Conservation (phyloP, 2,113 vertebrate genomes). For the Pterocles orientalis region DNA sequence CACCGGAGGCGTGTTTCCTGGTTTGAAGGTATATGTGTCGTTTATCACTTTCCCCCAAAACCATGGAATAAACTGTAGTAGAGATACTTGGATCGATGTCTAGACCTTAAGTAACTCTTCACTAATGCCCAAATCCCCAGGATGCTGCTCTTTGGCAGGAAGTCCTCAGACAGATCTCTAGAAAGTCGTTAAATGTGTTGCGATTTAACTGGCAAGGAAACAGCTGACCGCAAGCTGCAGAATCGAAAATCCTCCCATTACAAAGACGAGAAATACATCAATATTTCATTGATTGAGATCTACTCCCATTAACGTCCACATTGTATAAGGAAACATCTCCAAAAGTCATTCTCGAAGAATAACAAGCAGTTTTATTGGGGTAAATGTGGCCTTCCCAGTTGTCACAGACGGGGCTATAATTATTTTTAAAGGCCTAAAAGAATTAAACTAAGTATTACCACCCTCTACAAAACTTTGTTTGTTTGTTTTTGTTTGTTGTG, state of each 20-base stretch:
- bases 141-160: conserved; percentile 25
- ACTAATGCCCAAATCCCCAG: conserved; percentile 46
- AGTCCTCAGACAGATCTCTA: background rate
- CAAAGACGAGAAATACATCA: conserved; percentile 15
- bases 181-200: background rate
- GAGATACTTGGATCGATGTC: background rate
- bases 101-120: conserved; percentile 46
- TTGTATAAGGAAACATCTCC: conserved; percentile 49
- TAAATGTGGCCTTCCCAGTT: background rate
- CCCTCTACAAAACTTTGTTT: conserved; percentile 3
- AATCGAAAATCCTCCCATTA: background rate
- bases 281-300: conserved; percentile 56
- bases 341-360: conserved; percentile 42
- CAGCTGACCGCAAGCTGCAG: background rate
- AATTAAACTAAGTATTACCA: conserved; percentile 33
- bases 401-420: conserved; percentile 49
- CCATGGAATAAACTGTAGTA: background rate
- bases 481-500: conserved; percentile 50
- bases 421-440: conserved; percentile 64
- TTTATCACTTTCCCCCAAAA: background rate
- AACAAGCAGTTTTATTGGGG: conserved; percentile 44
- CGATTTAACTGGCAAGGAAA: background rate
- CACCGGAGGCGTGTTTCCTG: background rate
- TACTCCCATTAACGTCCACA: conserved; percentile 10
- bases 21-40: background rate